phyloP scores from a whole-genome alignment of 2,888 invertebrate genomes.

The Therioaphis trifolii region DNA sequence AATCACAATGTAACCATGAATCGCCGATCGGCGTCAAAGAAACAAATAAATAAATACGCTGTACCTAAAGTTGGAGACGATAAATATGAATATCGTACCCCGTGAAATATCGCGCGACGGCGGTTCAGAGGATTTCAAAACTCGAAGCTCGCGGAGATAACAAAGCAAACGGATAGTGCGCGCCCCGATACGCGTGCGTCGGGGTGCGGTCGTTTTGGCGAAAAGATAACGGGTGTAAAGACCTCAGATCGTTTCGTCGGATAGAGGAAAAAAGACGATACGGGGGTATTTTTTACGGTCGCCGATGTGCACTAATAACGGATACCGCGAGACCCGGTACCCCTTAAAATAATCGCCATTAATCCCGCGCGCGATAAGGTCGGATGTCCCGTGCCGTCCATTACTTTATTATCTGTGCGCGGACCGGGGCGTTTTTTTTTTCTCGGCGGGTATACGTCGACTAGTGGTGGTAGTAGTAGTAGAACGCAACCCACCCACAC shows the following conservation, averaged over 20 bases:
- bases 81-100: too few relatives aligned
- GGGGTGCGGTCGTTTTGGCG: background rate
- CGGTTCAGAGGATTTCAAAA: too few relatives aligned
- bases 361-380: conserved; percentile 3
- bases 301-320: background rate
- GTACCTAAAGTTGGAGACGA: too few relatives aligned
- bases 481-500: too few relatives aligned
- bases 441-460: too few relatives aligned
- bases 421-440: background rate
- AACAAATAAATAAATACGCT: too few relatives aligned
- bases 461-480: too few relatives aligned
- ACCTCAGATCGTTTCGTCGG: too few relatives aligned
- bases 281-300: background rate
- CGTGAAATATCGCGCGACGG: too few relatives aligned
- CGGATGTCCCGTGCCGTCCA: background rate
- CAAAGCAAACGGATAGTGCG: background rate
- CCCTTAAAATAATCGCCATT: conserved; percentile 17
- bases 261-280: background rate
- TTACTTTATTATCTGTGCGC: conserved; percentile 14
- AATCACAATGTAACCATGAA: too few relatives aligned
- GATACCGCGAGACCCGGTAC: conserved; percentile 8
- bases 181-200: background rate
- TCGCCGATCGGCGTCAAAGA: too few relatives aligned
- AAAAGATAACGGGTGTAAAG: too few relatives aligned
- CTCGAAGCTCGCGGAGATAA: background rate